These are phyloP conservation scores for Synergus gifuensis DNA, from an alignment of 2,888 invertebrate species.

Conservation along the genomic window DNA sequence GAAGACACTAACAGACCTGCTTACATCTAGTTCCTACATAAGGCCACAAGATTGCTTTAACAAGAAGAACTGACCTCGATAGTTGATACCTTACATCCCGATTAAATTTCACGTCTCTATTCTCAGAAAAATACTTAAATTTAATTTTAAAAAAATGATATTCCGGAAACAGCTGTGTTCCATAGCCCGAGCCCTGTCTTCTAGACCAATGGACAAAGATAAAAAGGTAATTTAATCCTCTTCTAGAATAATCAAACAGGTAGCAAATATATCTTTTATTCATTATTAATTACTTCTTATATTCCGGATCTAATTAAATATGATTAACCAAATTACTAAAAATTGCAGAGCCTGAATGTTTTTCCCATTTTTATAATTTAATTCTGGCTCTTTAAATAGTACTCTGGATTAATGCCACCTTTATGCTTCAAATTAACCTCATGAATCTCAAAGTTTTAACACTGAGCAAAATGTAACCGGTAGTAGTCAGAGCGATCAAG, in stretches of 20 bases:
- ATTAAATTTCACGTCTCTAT: slow-evolving; percentile 22
- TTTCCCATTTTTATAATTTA: too few species aligned
- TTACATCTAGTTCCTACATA: slow-evolving; percentile 17
- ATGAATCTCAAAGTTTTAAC: background rate
- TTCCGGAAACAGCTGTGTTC: slow-evolving; percentile 36
- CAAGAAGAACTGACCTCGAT: slow-evolving; percentile 24
- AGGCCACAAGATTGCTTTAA: slow-evolving; percentile 7
- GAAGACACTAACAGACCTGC: background rate
- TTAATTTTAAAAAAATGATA: slow-evolving; percentile 15
- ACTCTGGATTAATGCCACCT: too few species aligned
- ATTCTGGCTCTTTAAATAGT: too few species aligned
- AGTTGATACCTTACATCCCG: slow-evolving; percentile 18
- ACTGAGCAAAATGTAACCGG: slow-evolving; percentile 4
- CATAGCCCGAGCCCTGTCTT: background rate
- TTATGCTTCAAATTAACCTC: background rate
- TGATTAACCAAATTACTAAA: too few species aligned
- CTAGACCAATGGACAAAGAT: slow-evolving; percentile 1
- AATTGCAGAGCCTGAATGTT: too few species aligned
- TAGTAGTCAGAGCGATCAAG: slow-evolving; percentile 55
- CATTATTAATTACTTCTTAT: background rate
- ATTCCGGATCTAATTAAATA: background rate
- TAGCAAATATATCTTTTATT: background rate
- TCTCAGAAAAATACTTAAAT: slow-evolving; percentile 21
- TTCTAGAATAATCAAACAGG: background rate
- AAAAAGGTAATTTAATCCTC: background rate